Evolutionary conservation across 2,797 vertebrate genomes (phyloP).

Genomic region (Sus cebifrons): DNA sequence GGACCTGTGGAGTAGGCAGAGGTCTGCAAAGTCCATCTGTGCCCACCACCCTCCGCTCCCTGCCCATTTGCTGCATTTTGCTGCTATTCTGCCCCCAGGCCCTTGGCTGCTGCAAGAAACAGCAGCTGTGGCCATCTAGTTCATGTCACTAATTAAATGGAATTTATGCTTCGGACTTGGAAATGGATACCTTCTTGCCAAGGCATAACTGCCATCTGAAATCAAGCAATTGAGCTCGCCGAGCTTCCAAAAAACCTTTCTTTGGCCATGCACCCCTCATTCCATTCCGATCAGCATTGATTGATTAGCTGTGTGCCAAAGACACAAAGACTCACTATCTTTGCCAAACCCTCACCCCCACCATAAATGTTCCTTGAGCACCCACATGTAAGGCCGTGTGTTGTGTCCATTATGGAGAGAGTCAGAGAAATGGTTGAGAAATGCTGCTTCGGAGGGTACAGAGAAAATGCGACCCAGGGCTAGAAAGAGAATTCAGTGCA

Average conservation of each 20-base stretch:
- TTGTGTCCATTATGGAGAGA: background rate
- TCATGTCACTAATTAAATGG: slow-evolving; percentile 84
- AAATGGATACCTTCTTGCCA: slow-evolving; percentile 79
- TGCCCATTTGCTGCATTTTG: background rate
- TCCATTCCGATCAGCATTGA: slow-evolving; percentile 44
- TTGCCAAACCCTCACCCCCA: background rate
- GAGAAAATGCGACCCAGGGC: background rate
- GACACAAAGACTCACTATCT: background rate
- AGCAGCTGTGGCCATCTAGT: slow-evolving; percentile 84
- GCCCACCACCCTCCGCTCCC: background rate
- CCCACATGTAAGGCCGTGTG: background rate
- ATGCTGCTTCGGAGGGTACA: no score
- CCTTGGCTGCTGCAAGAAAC: slow-evolving; percentile 74
- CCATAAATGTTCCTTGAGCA: slow-evolving; percentile 32
- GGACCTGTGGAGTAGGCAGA: background rate
- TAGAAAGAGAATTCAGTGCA: background rate
- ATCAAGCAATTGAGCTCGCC: slow-evolving; percentile 22
- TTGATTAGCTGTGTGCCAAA: slow-evolving; percentile 42
- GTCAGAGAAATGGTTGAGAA: background rate
- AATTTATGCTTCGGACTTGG: slow-evolving; percentile 83
- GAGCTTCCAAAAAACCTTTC: slow-evolving; percentile 43
- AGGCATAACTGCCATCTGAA: slow-evolving; percentile 62
- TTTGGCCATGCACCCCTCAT: background rate
- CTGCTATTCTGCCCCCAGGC: slow-evolving; percentile 71
- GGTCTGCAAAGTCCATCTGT: background rate